Evolutionary conservation across 2,888 invertebrate species (phyloP).

Genomic region (Amphipoea oculea): DNA sequence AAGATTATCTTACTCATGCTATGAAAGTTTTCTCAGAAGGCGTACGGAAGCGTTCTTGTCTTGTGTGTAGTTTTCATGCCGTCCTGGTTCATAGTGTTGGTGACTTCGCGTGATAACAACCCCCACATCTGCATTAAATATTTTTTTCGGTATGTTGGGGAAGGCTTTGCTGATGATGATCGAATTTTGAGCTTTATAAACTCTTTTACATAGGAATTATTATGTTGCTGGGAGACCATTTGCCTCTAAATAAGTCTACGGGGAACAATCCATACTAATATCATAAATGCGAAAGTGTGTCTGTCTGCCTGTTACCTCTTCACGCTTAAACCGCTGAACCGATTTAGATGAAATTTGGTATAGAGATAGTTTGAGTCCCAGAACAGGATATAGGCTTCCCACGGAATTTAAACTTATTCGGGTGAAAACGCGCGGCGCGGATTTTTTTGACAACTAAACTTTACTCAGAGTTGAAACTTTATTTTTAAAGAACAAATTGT

Average conservation of each 20-base stretch:
- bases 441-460: neutral
- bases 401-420: too few relatives aligned
- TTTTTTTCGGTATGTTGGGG: neutral
- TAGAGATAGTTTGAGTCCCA: too few relatives aligned
- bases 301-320: too few relatives aligned
- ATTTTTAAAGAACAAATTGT: neutral
- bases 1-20: constrained; percentile 67
- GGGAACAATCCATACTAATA: neutral
- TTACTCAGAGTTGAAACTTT: too few relatives aligned
- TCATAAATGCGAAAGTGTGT: too few relatives aligned
- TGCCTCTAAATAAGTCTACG: neutral
- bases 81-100: constrained; percentile 7
- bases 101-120: constrained; percentile 5
- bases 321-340: too few relatives aligned
- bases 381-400: too few relatives aligned
- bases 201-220: neutral
- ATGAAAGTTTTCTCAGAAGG: constrained; percentile 68
- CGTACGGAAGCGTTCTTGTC: constrained; percentile 52
- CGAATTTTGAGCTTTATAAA: neutral
- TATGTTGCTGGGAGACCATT: neutral
- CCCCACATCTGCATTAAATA: neutral
- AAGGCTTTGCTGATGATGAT: neutral
- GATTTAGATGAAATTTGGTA: too few relatives aligned
- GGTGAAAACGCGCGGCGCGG: too few relatives aligned
- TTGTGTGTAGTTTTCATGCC: constrained; percentile 42